A percentile compares a stretch with the other conserved stretches of the same genome.
These are phyloP conservation scores for Palaemon carinicauda DNA, from an alignment of 1,140 invertebrate species.

Conservation along the genomic window DNA sequence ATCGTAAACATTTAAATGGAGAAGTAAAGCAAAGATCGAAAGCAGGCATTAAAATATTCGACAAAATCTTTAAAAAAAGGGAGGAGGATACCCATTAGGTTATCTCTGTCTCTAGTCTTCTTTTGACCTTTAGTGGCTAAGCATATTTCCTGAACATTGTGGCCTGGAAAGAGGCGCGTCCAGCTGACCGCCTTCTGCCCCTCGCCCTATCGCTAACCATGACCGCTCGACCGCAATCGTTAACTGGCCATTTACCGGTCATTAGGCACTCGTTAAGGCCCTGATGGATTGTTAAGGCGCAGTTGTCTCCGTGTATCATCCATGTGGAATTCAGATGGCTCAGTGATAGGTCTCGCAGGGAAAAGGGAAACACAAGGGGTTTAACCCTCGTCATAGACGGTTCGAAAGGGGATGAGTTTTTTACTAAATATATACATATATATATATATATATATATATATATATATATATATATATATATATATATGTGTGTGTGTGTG, in stretches of 20 bases:
- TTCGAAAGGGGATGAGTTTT: no score
- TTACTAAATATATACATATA: no score
- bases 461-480: no score
- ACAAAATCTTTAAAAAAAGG: no score
- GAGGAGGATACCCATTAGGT: no score
- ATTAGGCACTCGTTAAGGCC: constrained; percentile 28
- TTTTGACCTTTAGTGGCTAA: no score
- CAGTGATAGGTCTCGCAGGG: neutral
- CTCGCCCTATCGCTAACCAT: neutral
- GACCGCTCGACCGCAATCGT: constrained; percentile 1
- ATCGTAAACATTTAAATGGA: neutral
- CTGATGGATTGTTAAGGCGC: constrained; percentile 24
- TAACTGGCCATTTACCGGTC: constrained; percentile 34
- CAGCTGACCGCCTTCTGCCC: neutral
- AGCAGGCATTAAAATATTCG: neutral
- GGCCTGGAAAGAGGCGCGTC: neutral
- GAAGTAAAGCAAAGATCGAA: neutral
- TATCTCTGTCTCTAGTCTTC: no score
- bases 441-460: no score
- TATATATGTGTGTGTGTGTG: no score
- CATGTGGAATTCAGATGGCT: neutral
- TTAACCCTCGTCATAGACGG: no score
- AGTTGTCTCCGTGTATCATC: neutral
- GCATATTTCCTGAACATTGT: neutral
- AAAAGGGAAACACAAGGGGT: neutral